These are phyloP conservation scores for Calameuta filiformis DNA, from an alignment of 2,888 invertebrate genomes.

Conservation along the genomic window DNA sequence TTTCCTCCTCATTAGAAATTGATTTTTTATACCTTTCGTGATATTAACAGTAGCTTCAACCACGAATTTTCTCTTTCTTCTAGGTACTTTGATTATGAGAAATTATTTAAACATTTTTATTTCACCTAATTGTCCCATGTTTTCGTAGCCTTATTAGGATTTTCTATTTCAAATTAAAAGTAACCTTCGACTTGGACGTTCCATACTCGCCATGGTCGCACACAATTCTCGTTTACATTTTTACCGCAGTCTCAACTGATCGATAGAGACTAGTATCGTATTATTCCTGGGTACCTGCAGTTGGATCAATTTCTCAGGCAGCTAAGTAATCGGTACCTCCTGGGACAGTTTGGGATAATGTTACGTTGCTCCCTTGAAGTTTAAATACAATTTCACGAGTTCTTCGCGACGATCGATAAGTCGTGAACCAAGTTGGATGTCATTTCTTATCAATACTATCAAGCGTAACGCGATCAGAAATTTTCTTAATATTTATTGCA, in stretches of 20 bases:
- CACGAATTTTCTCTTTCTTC: neutral
- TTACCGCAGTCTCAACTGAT: constrained; percentile 29
- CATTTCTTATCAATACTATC: neutral
- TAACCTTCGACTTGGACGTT: neutral
- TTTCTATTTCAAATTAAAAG: neutral
- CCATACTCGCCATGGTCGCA: neutral
- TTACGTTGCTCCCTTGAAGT: neutral
- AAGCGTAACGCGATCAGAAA: neutral
- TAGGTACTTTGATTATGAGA: neutral
- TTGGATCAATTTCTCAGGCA: constrained; percentile 58
- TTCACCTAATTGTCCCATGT: neutral
- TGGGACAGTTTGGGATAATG: neutral
- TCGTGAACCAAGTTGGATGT: neutral
- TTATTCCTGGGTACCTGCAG: constrained; percentile 55
- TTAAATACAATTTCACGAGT: neutral
- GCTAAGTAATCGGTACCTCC: neutral
- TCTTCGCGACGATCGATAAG: neutral
- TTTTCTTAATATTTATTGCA: neutral
- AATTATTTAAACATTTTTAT: neutral
- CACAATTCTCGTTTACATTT: constrained; percentile 20
- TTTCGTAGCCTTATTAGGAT: neutral
- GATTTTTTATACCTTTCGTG: neutral
- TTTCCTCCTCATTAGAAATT: neutral
- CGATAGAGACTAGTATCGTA: constrained; percentile 40
- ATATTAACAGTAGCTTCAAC: neutral